Evolutionary conservation across 2,888 invertebrate species (phyloP).

Genomic region (Pomacea canaliculata): DNA sequence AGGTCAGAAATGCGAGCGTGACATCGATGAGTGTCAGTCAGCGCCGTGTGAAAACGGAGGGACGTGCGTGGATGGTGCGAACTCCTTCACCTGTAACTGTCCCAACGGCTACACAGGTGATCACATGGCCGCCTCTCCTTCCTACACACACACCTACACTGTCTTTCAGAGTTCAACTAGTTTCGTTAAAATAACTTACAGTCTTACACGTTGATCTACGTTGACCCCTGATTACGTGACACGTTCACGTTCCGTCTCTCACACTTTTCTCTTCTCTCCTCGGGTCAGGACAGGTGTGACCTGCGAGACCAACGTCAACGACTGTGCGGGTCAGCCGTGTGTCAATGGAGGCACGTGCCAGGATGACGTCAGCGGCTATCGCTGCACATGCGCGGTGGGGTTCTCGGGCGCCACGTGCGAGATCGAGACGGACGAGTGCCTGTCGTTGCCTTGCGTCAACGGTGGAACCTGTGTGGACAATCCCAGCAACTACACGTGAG

Average conservation of each 20-base stretch:
- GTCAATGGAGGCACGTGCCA: constrained; percentile 53
- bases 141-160: not conserved
- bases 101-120: constrained; percentile 42
- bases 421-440: constrained; percentile 56
- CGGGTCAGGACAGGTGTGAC: constrained; percentile 38
- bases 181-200: too few species aligned
- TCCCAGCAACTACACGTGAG: constrained; percentile 40
- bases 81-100: constrained; percentile 44
- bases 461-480: constrained; percentile 54
- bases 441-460: constrained; percentile 51
- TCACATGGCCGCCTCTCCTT: not conserved
- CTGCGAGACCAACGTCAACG: constrained; percentile 52
- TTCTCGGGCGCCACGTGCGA: constrained; percentile 52
- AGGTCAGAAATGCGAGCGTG: constrained; percentile 37
- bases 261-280: too few species aligned
- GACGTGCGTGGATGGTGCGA: constrained; percentile 40
- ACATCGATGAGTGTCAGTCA: constrained; percentile 44
- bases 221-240: too few species aligned
- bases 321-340: constrained; percentile 55
- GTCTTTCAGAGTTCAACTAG: too few species aligned
- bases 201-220: too few species aligned
- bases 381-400: constrained; percentile 47
- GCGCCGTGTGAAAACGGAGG: constrained; percentile 42
- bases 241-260: too few species aligned
- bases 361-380: constrained; percentile 45